phyloP scores from a whole-genome alignment of 2,888 invertebrate genomes.

The Siphlonurus alternatus region DNA sequence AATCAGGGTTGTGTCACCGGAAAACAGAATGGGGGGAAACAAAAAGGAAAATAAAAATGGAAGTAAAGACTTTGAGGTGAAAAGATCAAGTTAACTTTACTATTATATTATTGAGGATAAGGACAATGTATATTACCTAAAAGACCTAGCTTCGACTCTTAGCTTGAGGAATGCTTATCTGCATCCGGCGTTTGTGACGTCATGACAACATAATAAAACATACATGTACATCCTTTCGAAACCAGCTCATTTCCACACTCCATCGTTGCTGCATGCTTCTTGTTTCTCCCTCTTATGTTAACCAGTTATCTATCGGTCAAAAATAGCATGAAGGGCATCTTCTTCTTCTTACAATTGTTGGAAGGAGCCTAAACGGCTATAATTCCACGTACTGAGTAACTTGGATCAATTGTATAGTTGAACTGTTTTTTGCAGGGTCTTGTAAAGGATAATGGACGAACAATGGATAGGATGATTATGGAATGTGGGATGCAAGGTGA shows the following conservation, averaged over 20 bases:
- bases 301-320: not conserved
- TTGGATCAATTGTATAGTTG: no score
- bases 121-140: no score
- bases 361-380: no score
- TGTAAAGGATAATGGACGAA: no score
- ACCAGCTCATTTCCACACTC: not conserved
- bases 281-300: not conserved
- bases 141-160: not conserved
- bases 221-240: not conserved
- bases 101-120: not conserved
- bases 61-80: not conserved
- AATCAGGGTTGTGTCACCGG: not conserved
- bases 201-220: not conserved
- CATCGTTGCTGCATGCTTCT: not conserved
- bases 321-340: not conserved
- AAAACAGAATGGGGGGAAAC: not conserved
- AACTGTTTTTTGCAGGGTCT: no score
- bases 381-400: no score
- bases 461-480: no score
- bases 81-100: not conserved
- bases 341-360: no score
- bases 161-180: not conserved
- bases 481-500: no score
- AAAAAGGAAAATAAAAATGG: no score
- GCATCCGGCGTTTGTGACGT: slow-evolving; percentile 1